Conservation (phyloP, 2,797 vertebrate genomes). For the Mycteria americana region DNA sequence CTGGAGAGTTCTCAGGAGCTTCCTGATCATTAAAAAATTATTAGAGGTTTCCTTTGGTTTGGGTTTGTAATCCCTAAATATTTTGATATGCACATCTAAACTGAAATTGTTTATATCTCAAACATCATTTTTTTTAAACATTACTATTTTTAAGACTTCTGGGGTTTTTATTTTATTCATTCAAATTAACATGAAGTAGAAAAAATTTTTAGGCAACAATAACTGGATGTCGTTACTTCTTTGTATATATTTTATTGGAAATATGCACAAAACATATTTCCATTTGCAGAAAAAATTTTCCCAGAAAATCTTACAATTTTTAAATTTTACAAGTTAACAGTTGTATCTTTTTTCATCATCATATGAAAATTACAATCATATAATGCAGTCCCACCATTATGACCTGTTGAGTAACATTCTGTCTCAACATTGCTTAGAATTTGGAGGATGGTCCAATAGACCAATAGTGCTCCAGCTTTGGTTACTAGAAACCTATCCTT, state of each 20-base stretch:
- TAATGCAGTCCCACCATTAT: neutral
- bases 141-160: neutral
- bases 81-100: neutral
- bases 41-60: neutral
- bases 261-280: neutral
- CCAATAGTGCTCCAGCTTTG: neutral
- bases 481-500: neutral
- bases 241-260: neutral
- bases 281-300: neutral
- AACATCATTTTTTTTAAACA: neutral
- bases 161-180: neutral
- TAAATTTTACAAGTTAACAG: neutral
- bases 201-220: neutral
- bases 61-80: neutral
- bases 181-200: neutral
- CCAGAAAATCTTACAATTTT: neutral
- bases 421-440: neutral
- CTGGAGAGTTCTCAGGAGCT: neutral
- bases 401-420: neutral
- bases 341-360: neutral
- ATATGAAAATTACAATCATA: neutral
- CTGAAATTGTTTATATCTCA: neutral
- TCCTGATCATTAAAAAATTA: neutral
- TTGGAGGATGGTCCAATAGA: neutral
- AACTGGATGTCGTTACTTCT: neutral